phyloP scores from a whole-genome alignment of 2,797 vertebrate genomes.

The Pipistrellus nathusii region DNA sequence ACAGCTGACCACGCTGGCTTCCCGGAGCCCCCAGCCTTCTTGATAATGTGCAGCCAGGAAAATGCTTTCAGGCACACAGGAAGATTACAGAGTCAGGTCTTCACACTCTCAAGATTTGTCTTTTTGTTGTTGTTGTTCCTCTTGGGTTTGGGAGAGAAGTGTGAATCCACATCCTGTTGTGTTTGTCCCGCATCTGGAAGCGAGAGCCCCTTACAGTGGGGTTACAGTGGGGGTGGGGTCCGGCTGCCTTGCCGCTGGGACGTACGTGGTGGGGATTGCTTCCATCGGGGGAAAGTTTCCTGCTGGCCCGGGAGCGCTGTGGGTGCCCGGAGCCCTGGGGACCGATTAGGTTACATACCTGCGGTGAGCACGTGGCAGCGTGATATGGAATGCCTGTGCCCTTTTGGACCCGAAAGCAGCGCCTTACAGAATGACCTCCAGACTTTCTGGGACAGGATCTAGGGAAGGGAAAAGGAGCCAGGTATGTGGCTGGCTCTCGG shows the following conservation, averaged over 20 bases:
- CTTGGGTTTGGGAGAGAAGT: conserved; percentile 44
- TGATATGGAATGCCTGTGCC: background rate
- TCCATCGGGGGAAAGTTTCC: conserved; percentile 52
- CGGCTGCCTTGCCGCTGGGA: background rate
- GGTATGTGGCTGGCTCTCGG: background rate
- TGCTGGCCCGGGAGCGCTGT: background rate
- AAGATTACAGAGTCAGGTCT: conserved; percentile 63
- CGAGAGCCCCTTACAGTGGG: conserved; percentile 46
- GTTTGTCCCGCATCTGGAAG: conserved; percentile 32
- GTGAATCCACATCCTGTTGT: conserved; percentile 18
- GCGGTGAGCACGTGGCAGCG: conserved; percentile 59
- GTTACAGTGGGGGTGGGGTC: conserved; percentile 43
- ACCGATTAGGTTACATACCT: conserved; percentile 67
- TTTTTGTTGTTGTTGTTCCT: background rate
- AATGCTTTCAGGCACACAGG: background rate
- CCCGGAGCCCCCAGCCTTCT: background rate
- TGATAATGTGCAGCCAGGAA: conserved; percentile 65
- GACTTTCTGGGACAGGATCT: conserved; percentile 61
- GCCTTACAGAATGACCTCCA: conserved; percentile 5
- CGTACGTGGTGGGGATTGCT: background rate
- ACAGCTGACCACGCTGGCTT: background rate
- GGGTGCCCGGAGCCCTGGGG: background rate
- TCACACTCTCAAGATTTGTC: conserved; percentile 17
- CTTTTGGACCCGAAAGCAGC: conserved; percentile 44
- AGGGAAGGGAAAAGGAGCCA: background rate